phyloP scores from a whole-genome alignment of 2,888 invertebrate genomes.

The Drosophila picticornis region DNA sequence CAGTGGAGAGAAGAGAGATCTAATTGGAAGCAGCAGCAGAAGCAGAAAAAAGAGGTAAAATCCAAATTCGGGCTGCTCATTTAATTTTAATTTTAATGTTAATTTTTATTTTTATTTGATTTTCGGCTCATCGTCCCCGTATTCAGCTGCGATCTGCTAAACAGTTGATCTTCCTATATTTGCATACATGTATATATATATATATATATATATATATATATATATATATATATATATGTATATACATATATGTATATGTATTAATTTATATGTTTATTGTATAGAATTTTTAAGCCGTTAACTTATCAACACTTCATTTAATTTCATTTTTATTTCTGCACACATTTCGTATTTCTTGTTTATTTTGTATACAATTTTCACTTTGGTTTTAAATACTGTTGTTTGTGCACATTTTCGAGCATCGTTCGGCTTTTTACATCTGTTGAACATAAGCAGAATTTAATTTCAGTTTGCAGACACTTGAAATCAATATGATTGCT shows the following conservation, averaged over 20 bases:
- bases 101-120: constrained; percentile 27
- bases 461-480: constrained; percentile 23
- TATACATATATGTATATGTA: not conserved
- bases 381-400: constrained; percentile 30
- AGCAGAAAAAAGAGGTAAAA: constrained; percentile 21
- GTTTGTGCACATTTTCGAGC: constrained; percentile 24
- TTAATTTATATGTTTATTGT: constrained; percentile 1
- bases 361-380: constrained; percentile 63
- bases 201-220: not conserved
- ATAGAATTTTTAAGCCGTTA: constrained; percentile 38
- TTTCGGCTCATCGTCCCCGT: constrained; percentile 9
- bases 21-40: constrained; percentile 12
- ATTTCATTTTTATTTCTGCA: constrained; percentile 69
- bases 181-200: not conserved
- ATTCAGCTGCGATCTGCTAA: constrained; percentile 26
- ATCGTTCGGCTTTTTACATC: constrained; percentile 34
- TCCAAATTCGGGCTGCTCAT: constrained; percentile 20
- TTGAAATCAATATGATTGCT: constrained; percentile 19
- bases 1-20: constrained; percentile 15
- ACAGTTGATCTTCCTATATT: not conserved
- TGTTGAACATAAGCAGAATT: constrained; percentile 52
- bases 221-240: not conserved
- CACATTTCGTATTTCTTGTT: constrained; percentile 59
- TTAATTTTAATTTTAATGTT: constrained; percentile 33
- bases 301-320: constrained; percentile 74